These are phyloP conservation scores for Oxyura jamaicensis DNA, from an alignment of 2,113 vertebrate genomes.

Conservation along the genomic window DNA sequence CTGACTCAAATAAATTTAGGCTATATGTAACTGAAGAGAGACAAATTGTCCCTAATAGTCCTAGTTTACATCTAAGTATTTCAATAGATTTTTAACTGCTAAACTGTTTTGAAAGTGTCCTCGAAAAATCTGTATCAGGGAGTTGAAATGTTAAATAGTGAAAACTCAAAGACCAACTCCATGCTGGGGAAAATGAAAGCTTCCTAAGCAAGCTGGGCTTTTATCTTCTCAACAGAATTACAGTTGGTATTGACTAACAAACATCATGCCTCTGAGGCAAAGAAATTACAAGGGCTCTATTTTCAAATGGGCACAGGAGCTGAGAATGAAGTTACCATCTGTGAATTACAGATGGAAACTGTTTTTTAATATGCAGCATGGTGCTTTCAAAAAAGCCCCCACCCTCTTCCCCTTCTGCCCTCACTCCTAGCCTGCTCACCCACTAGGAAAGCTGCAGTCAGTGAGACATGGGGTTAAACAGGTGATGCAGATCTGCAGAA, in stretches of 20 bases:
- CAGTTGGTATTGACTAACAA: neutral
- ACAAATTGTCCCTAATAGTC: neutral
- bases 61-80: neutral
- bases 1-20: neutral
- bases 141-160: neutral
- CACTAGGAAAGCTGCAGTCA: fast-evolving
- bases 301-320: neutral
- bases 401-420: neutral
- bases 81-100: neutral
- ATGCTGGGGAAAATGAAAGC: neutral
- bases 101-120: neutral
- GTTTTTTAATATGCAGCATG: neutral
- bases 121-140: neutral
- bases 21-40: neutral
- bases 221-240: neutral
- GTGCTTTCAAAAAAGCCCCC: neutral
- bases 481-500: neutral
- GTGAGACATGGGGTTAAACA: neutral
- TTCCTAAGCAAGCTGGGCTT: neutral
- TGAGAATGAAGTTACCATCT: slow-evolving; percentile 9
- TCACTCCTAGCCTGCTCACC: neutral
- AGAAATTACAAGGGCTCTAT: neutral
- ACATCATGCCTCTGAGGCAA: neutral
- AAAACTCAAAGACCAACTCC: neutral
- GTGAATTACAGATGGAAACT: neutral